Evolutionary conservation across 2,888 invertebrate species (phyloP).

Genomic region (Xestoiulus laeticollis): DNA sequence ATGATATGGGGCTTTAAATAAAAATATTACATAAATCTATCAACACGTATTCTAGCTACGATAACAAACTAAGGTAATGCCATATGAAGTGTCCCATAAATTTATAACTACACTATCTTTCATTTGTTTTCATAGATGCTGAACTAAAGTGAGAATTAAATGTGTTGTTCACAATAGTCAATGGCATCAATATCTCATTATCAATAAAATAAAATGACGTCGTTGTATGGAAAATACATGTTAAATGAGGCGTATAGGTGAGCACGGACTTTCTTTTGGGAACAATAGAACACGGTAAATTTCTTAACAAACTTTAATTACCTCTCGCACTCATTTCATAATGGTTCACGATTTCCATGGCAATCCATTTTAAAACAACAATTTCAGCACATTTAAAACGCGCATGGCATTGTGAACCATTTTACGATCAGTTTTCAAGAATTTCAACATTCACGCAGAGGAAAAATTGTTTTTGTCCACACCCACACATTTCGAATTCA

Average conservation of each 20-base stretch:
- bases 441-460: neutral
- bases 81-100: too few relatives aligned
- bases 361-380: neutral
- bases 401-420: neutral
- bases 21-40: too few relatives aligned
- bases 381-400: neutral
- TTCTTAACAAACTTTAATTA: conserved; percentile 22
- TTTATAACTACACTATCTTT: too few relatives aligned
- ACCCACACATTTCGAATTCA: conserved; percentile 31
- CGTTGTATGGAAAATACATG: neutral
- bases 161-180: neutral
- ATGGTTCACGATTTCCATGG: neutral
- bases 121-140: too few relatives aligned
- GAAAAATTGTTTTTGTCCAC: neutral
- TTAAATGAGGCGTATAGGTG: neutral
- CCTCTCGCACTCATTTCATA: neutral
- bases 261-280: neutral
- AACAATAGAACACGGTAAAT: neutral
- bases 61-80: too few relatives aligned
- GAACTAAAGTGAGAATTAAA: too few relatives aligned
- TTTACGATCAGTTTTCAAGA: neutral
- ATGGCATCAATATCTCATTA: neutral
- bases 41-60: too few relatives aligned
- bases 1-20: too few relatives aligned
- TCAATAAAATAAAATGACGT: neutral